These are phyloP conservation scores for Pristis pectinata DNA, from an alignment of 2,797 vertebrate species.

Conservation along the genomic window DNA sequence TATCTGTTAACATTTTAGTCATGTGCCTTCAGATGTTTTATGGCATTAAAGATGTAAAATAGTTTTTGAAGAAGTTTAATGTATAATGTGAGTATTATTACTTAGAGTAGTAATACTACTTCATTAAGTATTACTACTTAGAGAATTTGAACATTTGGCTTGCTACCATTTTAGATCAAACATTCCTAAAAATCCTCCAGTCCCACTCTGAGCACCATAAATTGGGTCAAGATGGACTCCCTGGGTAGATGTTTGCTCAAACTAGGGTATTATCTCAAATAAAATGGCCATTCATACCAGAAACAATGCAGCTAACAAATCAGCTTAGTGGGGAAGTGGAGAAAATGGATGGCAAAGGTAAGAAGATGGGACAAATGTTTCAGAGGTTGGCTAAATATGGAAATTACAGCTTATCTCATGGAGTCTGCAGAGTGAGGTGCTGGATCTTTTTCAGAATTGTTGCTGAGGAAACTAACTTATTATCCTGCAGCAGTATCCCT, in stretches of 20 bases:
- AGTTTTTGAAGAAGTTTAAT: background rate
- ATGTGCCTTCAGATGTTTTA: background rate
- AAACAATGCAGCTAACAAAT: background rate
- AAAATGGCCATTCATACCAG: background rate
- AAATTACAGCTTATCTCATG: no score
- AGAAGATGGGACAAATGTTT: background rate
- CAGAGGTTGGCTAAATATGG: background rate
- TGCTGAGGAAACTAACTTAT: no score
- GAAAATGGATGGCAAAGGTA: background rate
- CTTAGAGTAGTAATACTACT: background rate
- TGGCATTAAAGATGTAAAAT: background rate
- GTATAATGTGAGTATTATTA: background rate
- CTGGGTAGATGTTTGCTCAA: background rate
- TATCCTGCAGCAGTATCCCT: no score
- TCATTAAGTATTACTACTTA: background rate
- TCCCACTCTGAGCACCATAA: background rate
- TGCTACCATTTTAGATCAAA: background rate
- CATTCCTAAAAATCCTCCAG: background rate
- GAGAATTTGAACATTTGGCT: background rate
- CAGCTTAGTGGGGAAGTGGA: background rate
- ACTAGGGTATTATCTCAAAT: background rate
- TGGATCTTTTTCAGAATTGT: background rate
- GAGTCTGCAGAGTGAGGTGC: background rate
- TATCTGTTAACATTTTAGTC: background rate
- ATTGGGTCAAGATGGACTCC: background rate